A percentile compares a stretch with the other conserved stretches of the same genome.
phyloP scores from a whole-genome alignment of 1,140 invertebrate species.

The Calliopsis andreniformis region DNA sequence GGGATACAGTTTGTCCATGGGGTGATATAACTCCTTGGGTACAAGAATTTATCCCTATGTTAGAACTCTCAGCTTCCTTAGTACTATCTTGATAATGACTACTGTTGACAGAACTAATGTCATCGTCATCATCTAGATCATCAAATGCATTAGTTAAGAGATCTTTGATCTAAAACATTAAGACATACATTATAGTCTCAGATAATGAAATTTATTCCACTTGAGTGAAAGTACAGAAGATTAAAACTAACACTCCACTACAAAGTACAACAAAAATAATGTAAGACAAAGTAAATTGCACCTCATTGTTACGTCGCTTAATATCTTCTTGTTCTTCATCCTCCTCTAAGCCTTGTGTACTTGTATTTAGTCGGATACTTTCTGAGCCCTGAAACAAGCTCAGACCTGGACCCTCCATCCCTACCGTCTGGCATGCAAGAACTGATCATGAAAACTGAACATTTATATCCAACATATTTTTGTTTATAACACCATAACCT shows the following conservation, averaged over 20 bases:
- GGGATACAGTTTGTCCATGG: slow-evolving; percentile 54
- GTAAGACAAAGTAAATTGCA: slow-evolving; percentile 50
- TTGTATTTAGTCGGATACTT: slow-evolving; percentile 73
- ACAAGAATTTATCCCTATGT: slow-evolving; percentile 55
- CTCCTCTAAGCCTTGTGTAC: slow-evolving; percentile 71
- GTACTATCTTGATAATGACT: slow-evolving; percentile 71
- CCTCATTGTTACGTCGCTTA: slow-evolving; percentile 75
- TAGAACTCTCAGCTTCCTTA: slow-evolving; percentile 57
- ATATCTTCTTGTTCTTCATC: slow-evolving; percentile 78
- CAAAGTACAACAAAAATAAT: neutral
- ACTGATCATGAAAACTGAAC: slow-evolving; percentile 47
- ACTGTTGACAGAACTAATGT: slow-evolving; percentile 73
- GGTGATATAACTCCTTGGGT: slow-evolving; percentile 23
- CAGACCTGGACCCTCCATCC: slow-evolving; percentile 78
- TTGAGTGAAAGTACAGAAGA: neutral
- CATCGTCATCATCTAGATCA: slow-evolving; percentile 74
- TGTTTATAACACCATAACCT: slow-evolving; percentile 81
- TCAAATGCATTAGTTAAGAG: slow-evolving; percentile 73
- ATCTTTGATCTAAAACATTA: slow-evolving; percentile 69
- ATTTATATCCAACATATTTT: slow-evolving; percentile 74
- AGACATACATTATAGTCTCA: neutral
- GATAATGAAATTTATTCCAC: neutral
- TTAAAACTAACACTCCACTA: neutral
- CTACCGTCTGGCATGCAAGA: slow-evolving; percentile 61
- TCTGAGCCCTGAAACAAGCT: slow-evolving; percentile 78